phyloP scores from a whole-genome alignment of 2,888 invertebrate species.

The Lasioglossum pauxillum region DNA sequence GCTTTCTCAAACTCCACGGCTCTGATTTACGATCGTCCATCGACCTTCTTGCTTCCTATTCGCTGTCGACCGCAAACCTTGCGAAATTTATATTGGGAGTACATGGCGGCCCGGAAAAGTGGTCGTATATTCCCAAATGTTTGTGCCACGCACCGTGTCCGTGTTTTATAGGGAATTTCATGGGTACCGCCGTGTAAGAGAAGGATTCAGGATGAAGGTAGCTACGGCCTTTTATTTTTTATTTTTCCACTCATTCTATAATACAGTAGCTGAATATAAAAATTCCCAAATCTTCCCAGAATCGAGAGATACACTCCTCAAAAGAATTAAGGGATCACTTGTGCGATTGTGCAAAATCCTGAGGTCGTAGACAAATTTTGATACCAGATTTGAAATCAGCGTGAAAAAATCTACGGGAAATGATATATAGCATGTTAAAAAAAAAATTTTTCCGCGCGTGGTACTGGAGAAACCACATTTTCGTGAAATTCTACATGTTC shows the following conservation, averaged over 20 bases:
- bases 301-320: background rate
- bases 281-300: background rate
- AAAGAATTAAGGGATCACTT: no score
- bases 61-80: conserved; percentile 28
- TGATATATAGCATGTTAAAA: no score
- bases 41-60: conserved; percentile 28
- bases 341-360: no score
- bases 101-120: background rate
- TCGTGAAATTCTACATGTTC: no score
- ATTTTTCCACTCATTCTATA: background rate
- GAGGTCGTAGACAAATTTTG: no score
- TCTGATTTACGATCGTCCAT: conserved; percentile 63
- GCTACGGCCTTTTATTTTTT: background rate
- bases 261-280: background rate
- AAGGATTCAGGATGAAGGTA: background rate
- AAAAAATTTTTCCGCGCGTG: no score
- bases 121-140: background rate
- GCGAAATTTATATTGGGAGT: conserved; percentile 17
- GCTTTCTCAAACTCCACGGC: conserved; percentile 46
- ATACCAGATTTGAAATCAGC: no score
- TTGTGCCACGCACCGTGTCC: background rate
- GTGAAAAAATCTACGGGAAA: no score
- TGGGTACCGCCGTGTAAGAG: background rate
- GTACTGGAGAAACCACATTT: no score
- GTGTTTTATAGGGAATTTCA: background rate